Base-by-base conservation (phyloP, 30 jellyfish, hydroid and myxozoan species). In the Chrysaora quinquecirrha region DNA sequence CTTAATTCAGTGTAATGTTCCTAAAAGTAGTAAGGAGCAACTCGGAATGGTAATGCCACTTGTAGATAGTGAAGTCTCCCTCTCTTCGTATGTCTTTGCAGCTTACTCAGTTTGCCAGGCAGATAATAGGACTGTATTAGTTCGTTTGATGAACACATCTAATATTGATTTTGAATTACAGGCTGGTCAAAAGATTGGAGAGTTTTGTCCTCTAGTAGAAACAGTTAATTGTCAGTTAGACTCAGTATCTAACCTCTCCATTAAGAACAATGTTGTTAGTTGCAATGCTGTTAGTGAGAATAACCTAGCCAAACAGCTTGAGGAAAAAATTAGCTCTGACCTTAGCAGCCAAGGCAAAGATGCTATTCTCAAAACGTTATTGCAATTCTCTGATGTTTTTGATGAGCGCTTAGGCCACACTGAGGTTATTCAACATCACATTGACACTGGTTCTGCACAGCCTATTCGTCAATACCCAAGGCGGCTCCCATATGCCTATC, bases 391-490 rank as follows among this genome's bases (percentile, higher is more conserved):
- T 79, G 90, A 79, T 52, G 90, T 79, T 27, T 79, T 79, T 79
- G 90, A 63, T 0, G 65, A 62, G n/a, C 28, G 83, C 66, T 46
- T 38, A 50, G 93, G 93, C 10, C 93, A 82, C 30, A 54, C 86
- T 23, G 61, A 35, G 64, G 80, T 76, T 16, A 48, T 86, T 48
- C 54, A 38, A 3, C 96, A 86, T 34, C 32, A 60, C 2, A 86
- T 76, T 27, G 86, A 68, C 22, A 86, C 91, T 47, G 96, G 90
- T 56, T 25, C 30, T 61, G 75, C 90, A n/a, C 30, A 62, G 27
- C 84, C 90, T 2, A 85, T 85, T 24, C 84, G 84, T 6, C 94
- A 85, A 60, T 30, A 35, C 30, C 90, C 96, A 16, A 22, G 80
- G 2, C 38, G 91, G 16, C 65, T 86, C 20, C 91, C 96, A 2